Base-by-base conservation (phyloP, 2,113 vertebrate species). In the Syngnathoides biaculeatus region DNA sequence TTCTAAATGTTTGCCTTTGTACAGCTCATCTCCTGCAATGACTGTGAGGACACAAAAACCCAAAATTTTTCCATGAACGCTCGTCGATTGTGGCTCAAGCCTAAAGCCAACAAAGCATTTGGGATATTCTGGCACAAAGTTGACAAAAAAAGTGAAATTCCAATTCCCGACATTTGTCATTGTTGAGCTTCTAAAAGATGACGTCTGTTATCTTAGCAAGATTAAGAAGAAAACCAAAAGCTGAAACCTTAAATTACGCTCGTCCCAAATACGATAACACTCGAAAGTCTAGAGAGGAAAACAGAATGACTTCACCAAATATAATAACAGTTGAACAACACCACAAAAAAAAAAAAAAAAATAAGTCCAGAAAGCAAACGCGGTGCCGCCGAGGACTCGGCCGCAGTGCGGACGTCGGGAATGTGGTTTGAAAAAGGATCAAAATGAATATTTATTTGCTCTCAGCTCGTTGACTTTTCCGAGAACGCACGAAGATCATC, bases 11-110 rank as follows among this genome's bases (percentile, higher is more conserved):
- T 45, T 56, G 73, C 74, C 26, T 86, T 67, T 91, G 72, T 22
- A 69, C 67, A 58, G 73, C 69, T 62, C 69, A 69, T 30, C 61
- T 56, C 71, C 84, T 78, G 74, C 64, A 45, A 14, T 47, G 63
- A 69, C 82, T 73, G 79, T 84, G 83, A 74, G 74, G 71, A 84
- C 79, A 81, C 81, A 80, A 82, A 73, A 74, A 78, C 75, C 81
- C 90, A 82, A 78, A 85, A 77, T 47, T 56, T 79, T 42, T 22
- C 72, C 77, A 76, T 71, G 68, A 64, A 80, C 73, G 71, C 72
- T 89, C 79, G 79, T 90, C 89, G 89, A 92, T 87, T 88, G 89
- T 92, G 83, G n/a, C n/a, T 83, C 82, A 83, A 86, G 82, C 70
- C 77, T 68, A 84, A 68, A 40, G 81, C 77, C 38, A 58, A 45